Percentiles rank a stretch among this genome's conserved stretches.
These are phyloP conservation scores for Drosophila bipectinata DNA, from an alignment of 1,140 invertebrate species.

Conservation along the genomic window DNA sequence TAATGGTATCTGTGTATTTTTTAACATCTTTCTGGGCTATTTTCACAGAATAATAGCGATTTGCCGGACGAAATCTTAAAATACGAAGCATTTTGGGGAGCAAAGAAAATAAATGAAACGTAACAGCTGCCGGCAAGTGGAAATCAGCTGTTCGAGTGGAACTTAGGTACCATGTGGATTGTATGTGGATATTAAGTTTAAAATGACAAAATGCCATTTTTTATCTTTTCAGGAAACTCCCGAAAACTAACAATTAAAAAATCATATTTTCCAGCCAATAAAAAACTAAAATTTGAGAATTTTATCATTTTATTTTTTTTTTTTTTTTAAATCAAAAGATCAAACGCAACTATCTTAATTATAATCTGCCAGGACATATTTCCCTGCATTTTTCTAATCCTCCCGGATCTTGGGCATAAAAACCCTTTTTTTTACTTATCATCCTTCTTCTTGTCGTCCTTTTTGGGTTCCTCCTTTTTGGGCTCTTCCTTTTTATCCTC, in stretches of 20 bases:
- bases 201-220: background rate
- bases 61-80: constrained; percentile 29
- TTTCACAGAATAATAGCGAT: constrained; percentile 73
- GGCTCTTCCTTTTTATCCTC: background rate
- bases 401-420: background rate
- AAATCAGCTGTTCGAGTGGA: constrained; percentile 38
- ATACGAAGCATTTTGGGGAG: constrained; percentile 63
- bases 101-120: constrained; percentile 33
- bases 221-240: background rate
- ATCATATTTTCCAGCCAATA: too few relatives aligned
- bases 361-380: background rate
- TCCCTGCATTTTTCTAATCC: background rate
- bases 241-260: background rate
- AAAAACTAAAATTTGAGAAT: too few relatives aligned
- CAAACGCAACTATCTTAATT: background rate
- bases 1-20: constrained; percentile 85
- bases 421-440: constrained; percentile 11
- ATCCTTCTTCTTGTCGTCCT: constrained; percentile 18
- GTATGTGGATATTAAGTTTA: constrained; percentile 5
- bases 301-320: background rate
- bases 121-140: constrained; percentile 41
- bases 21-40: constrained; percentile 61
- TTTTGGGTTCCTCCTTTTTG: constrained; percentile 5
- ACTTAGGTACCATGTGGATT: constrained; percentile 4
- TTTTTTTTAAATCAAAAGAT: background rate